phyloP scores from a whole-genome alignment of 2,888 invertebrate genomes.

The Apodemia zela region DNA sequence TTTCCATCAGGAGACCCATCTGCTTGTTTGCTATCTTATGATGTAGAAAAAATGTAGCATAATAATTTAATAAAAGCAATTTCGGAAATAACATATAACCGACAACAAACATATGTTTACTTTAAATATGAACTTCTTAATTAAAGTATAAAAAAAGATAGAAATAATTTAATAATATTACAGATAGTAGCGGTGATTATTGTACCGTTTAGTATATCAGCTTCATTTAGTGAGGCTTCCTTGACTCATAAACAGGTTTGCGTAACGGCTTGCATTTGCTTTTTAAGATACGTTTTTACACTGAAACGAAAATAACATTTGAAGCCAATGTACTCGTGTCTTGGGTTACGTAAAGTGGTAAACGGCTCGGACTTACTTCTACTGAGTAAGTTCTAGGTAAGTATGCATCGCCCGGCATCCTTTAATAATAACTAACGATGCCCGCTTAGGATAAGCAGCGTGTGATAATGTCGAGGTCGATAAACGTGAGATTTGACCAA shows the following conservation, averaged over 20 bases:
- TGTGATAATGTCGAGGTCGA: too few species aligned
- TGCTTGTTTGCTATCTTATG: too few species aligned
- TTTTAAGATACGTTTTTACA: conserved; percentile 1
- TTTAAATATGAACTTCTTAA: too few species aligned
- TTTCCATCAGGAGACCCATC: too few species aligned
- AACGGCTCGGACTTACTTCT: neutral
- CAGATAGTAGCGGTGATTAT: neutral
- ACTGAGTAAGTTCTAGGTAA: neutral
- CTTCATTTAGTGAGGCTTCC: conserved; percentile 1
- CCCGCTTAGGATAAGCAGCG: too few species aligned
- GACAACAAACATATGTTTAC: too few species aligned
- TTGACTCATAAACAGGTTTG: conserved; percentile 3
- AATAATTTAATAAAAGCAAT: too few species aligned
- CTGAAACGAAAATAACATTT: conserved; percentile 14
- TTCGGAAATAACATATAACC: too few species aligned
- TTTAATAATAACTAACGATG: too few species aligned
- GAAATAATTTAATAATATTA: neutral
- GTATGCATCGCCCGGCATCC: too few species aligned
- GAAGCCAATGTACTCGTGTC: conserved; percentile 7
- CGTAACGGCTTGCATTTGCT: conserved; percentile 11
- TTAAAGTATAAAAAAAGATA: neutral
- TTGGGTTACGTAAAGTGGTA: neutral
- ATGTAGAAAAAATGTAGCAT: too few species aligned
- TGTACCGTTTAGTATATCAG: conserved; percentile 1
- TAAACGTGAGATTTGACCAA: too few species aligned